These are phyloP conservation scores for Tamias sibiricus DNA, from an alignment of 2,113 vertebrate species.

Conservation along the genomic window DNA sequence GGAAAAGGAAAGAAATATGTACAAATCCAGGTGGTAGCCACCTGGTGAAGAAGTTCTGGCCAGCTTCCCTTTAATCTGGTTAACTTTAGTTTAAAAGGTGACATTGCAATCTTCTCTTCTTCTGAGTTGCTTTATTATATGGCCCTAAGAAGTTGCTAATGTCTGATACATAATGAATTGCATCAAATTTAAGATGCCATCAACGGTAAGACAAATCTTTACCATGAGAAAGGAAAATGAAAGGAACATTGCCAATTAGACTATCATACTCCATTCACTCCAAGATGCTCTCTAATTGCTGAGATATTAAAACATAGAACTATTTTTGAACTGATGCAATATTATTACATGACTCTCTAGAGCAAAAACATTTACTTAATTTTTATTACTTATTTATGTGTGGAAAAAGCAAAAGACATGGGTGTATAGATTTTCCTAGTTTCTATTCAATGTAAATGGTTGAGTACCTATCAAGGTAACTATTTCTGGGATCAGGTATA, in stretches of 20 bases:
- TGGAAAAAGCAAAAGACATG: background rate
- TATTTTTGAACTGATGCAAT: background rate
- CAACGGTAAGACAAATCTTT: background rate
- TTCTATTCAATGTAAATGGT: background rate
- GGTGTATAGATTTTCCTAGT: background rate
- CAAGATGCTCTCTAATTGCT: background rate
- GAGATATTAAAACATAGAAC: conserved; percentile 26
- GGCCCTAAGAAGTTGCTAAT: background rate
- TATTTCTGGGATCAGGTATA: background rate
- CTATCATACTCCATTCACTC: background rate
- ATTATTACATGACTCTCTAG: background rate
- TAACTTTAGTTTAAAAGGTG: background rate
- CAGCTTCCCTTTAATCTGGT: background rate
- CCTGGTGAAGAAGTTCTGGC: background rate
- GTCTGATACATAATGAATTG: background rate
- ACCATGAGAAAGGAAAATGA: background rate
- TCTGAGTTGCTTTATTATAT: background rate
- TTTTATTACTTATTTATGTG: background rate
- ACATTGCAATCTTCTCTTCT: background rate
- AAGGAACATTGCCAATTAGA: background rate
- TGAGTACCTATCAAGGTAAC: background rate
- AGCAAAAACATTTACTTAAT: background rate
- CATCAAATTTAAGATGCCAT: background rate
- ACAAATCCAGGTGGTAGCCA: background rate
- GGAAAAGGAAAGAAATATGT: background rate